Percentiles rank a stretch among this genome's conserved stretches.
Conservation (phyloP, 2,113 vertebrate genomes). For the Notechis scutatus region DNA sequence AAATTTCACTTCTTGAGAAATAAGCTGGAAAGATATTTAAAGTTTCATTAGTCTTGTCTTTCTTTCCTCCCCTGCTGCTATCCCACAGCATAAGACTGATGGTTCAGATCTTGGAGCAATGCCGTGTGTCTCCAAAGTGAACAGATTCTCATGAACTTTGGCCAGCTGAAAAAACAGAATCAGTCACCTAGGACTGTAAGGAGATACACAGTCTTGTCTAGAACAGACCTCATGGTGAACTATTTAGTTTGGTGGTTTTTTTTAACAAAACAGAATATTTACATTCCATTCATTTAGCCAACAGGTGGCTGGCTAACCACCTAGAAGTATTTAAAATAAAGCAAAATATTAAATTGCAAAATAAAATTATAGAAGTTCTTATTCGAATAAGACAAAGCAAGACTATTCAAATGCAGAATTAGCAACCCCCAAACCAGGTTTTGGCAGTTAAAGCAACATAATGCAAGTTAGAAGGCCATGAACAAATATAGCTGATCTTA, state of each 20-base stretch:
- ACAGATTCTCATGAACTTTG: slow-evolving; percentile 30
- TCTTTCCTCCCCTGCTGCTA: neutral
- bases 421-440: neutral
- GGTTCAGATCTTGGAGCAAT: slow-evolving; percentile 2
- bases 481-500: neutral
- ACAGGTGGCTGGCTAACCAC: neutral
- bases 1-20: neutral
- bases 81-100: neutral
- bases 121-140: slow-evolving; percentile 8
- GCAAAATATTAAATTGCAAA: neutral
- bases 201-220: neutral
- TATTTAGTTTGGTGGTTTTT: neutral
- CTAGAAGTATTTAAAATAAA: neutral
- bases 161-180: slow-evolving; percentile 41
- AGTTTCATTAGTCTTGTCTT: neutral
- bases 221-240: neutral
- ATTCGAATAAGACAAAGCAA: neutral
- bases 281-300: neutral
- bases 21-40: neutral
- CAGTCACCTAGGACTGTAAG: neutral
- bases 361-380: neutral
- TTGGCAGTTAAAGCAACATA: neutral
- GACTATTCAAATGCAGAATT: neutral
- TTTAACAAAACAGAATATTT: neutral
- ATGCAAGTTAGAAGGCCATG: neutral